A percentile compares a stretch with the other conserved stretches of the same genome.
phyloP scores from a whole-genome alignment of 2,888 invertebrate genomes.

The Amorpha juglandis region DNA sequence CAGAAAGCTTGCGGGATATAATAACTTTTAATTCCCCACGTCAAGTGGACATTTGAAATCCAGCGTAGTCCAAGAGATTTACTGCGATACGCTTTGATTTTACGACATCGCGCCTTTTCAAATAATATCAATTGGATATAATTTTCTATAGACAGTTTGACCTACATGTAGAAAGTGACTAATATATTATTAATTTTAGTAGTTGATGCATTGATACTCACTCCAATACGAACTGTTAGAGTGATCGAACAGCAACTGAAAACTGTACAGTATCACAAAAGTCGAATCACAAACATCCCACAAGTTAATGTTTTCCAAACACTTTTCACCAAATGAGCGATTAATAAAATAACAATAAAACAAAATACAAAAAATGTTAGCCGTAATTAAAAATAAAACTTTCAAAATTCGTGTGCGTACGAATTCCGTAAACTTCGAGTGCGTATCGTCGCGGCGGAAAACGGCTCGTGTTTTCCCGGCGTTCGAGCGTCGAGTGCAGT shows the following conservation, averaged over 20 bases:
- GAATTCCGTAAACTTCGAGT: constrained; percentile 70
- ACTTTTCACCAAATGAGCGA: constrained; percentile 48
- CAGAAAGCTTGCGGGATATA: constrained; percentile 64
- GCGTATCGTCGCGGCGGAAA: constrained; percentile 73
- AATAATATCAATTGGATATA: constrained; percentile 57
- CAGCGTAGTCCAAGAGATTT: constrained; percentile 72
- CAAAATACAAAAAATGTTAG: constrained; percentile 21
- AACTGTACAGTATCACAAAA: constrained; percentile 57
- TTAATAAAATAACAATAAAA: constrained; percentile 34
- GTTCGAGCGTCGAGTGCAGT: constrained; percentile 81
- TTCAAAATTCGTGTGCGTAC: constrained; percentile 57
- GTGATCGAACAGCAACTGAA: constrained; percentile 54
- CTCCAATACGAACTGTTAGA: constrained; percentile 57
- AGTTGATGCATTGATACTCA: constrained; percentile 58
- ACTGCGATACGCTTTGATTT: constrained; percentile 77
- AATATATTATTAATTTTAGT: constrained; percentile 33
- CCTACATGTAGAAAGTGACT: constrained; percentile 27
- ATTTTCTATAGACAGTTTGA: constrained; percentile 49
- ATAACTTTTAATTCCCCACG: constrained; percentile 72
- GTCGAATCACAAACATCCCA: constrained; percentile 77
- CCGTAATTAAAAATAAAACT: constrained; percentile 39
- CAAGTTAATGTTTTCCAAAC: constrained; percentile 56
- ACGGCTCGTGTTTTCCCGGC: constrained; percentile 81
- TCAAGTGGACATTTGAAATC: constrained; percentile 76
- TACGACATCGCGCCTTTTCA: constrained; percentile 59